Evolutionary conservation across 2,888 invertebrate species (phyloP).

Genomic region (Caradrina kadenii): DNA sequence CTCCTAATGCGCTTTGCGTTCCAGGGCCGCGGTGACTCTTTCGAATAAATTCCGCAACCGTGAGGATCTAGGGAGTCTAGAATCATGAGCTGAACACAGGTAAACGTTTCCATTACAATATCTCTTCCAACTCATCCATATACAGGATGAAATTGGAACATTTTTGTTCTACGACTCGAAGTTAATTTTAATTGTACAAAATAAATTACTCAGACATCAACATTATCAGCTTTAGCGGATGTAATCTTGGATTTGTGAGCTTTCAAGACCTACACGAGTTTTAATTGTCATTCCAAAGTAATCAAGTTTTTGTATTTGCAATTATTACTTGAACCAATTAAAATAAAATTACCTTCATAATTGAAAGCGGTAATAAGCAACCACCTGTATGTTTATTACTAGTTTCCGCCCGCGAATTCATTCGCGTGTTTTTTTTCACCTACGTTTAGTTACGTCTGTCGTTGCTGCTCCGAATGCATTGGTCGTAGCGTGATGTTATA

Average conservation of each 20-base stretch:
- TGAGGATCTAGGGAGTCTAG: no score
- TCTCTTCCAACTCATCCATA: no score
- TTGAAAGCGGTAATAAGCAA: slow-evolving; percentile 28
- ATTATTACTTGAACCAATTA: slow-evolving; percentile 13
- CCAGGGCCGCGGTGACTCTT: no score
- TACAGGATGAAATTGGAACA: slow-evolving; percentile 27
- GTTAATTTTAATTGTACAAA: not conserved
- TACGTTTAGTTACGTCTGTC: no score
- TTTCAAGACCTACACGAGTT: not conserved
- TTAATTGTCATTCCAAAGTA: slow-evolving; percentile 17
- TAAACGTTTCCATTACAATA: no score
- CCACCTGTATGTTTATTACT: slow-evolving; percentile 58
- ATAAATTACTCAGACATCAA: not conserved
- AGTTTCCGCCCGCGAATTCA: no score
- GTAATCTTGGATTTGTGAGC: slow-evolving; percentile 7
- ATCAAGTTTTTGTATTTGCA: not conserved
- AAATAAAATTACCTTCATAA: slow-evolving; percentile 33
- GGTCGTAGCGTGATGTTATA: no score
- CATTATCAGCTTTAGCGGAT: not conserved
- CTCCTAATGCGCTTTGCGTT: no score
- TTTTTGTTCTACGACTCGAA: not conserved
- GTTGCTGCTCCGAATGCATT: no score
- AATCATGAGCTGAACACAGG: no score
- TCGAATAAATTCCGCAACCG: no score
- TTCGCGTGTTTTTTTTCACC: no score